Evolutionary conservation across 2,797 vertebrate species (phyloP).

Genomic region (Eulemur rubriventer): DNA sequence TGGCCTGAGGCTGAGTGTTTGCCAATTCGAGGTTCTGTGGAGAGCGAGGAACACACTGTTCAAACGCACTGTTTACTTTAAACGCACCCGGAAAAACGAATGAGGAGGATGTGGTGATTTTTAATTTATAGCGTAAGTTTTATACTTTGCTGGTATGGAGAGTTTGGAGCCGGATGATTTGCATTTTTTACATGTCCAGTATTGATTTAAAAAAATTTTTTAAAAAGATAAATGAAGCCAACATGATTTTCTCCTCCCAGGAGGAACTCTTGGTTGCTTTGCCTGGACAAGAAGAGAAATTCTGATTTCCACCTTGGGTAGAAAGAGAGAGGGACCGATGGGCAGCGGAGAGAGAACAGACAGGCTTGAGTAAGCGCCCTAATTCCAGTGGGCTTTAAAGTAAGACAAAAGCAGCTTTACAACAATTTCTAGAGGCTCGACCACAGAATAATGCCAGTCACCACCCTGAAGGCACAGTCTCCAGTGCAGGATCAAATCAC

Average conservation of each 20-base stretch:
- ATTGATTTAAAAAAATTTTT: slow-evolving; percentile 65
- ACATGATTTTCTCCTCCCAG: slow-evolving; percentile 44
- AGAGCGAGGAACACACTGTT: slow-evolving; percentile 48
- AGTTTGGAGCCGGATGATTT: slow-evolving; percentile 64
- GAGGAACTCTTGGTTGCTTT: slow-evolving; percentile 54
- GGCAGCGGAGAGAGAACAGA: neutral
- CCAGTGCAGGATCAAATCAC: slow-evolving; percentile 80
- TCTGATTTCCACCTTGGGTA: neutral
- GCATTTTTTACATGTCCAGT: slow-evolving; percentile 67
- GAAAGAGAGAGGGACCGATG: neutral
- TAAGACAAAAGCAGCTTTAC: slow-evolving; percentile 80
- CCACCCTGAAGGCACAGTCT: slow-evolving; percentile 70
- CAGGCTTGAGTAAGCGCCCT: neutral
- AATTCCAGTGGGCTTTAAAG: slow-evolving; percentile 52
- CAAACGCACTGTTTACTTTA: slow-evolving; percentile 59
- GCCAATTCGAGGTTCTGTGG: slow-evolving; percentile 65
- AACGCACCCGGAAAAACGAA: slow-evolving; percentile 45
- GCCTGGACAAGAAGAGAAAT: slow-evolving; percentile 40
- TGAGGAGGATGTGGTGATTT: slow-evolving; percentile 69
- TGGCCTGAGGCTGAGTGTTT: slow-evolving; percentile 79
- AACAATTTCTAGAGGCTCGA: slow-evolving; percentile 66
- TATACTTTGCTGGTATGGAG: slow-evolving; percentile 75
- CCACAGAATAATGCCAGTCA: slow-evolving; percentile 77
- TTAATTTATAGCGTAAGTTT: slow-evolving; percentile 81
- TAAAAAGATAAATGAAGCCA: slow-evolving; percentile 46